These are phyloP conservation scores for Hemibagrus guttatus DNA, from an alignment of 2,797 vertebrate genomes.

Conservation along the genomic window DNA sequence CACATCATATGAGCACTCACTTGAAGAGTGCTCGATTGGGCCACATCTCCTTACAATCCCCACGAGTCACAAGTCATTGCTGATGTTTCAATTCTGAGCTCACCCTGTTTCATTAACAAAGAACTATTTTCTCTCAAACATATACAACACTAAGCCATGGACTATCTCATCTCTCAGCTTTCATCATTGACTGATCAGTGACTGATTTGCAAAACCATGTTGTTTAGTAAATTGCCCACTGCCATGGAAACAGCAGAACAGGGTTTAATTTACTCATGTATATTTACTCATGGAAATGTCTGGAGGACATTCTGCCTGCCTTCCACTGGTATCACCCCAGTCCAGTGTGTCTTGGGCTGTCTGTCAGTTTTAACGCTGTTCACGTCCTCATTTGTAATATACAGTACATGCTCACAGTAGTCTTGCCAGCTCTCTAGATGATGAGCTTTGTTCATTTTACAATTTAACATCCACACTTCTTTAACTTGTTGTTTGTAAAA, in stretches of 20 bases:
- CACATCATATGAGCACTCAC: not conserved
- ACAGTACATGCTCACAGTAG: not conserved
- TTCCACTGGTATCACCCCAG: not conserved
- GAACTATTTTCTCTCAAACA: not conserved
- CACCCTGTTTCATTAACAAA: not conserved
- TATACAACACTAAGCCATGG: not conserved
- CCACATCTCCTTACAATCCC: not conserved
- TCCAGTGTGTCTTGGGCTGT: not conserved
- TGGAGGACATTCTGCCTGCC: not conserved
- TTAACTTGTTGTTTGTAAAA: not conserved
- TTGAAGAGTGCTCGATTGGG: not conserved
- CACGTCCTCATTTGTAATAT: not conserved
- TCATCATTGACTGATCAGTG: constrained; percentile 3
- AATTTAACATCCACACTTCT: not conserved
- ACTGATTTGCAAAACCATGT: not conserved
- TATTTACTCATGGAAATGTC: not conserved
- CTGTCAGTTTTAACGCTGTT: not conserved
- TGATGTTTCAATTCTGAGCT: not conserved
- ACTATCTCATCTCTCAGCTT: not conserved
- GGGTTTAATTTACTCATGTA: not conserved
- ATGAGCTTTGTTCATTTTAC: not conserved
- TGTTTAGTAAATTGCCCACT: constrained; percentile 14
- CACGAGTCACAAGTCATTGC: constrained; percentile 1
- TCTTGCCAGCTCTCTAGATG: not conserved
- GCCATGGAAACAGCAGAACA: constrained; percentile 15